Evolutionary conservation across 2,113 vertebrate genomes (phyloP), one percentile per base, ranked within the genome.

Genomic region (Ramphastos sulfuratus): DNA sequence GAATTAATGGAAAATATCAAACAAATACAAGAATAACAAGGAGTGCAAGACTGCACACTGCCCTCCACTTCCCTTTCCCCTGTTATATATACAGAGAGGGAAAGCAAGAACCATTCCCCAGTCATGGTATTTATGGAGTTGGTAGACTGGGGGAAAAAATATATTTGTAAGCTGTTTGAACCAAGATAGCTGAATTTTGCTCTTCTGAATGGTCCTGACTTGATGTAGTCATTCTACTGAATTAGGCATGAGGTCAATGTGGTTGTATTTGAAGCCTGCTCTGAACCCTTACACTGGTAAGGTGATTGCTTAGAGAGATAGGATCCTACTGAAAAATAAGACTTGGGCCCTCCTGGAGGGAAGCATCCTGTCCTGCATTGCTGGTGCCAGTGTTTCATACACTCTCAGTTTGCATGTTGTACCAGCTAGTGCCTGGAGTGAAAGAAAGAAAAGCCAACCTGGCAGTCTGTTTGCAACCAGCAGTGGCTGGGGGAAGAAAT

Each of bases 1-100:
- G 69, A 94, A 94, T 90, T 92, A 91, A 92, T 93, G 93, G 93
- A 92, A 95, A 96, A 96, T 89, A 82, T 50, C 58, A 94, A 92
- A 92, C 58, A 93, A 93, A 93, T 35, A 27, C 61, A 93, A 80
- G 82, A 94, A 94, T 63, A 96, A 93, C 80, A 96, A 83, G 54
- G 66, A 95, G 48, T 79, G 30, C 30, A 81, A 88, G 52, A 86
- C 42, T 84, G 63, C n/a, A 69, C 35, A 56, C 30, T 46, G 76
- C 65, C 44, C 73, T 91, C 76, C 44, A 50, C 75, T 93, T 91
- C 87, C 89, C 42, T 87, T 94, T 93, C 23, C 18, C 19, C 15
- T 27, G 6, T 80, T 85, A 78, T 44, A 81, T 56, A 83, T 50
- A 30, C n/a, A 80, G 76, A 88, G 64, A 82, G 46, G 64, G 48